These are phyloP conservation scores for Platycnemis pennipes DNA, from an alignment of 2,888 invertebrate genomes.

Conservation along the genomic window DNA sequence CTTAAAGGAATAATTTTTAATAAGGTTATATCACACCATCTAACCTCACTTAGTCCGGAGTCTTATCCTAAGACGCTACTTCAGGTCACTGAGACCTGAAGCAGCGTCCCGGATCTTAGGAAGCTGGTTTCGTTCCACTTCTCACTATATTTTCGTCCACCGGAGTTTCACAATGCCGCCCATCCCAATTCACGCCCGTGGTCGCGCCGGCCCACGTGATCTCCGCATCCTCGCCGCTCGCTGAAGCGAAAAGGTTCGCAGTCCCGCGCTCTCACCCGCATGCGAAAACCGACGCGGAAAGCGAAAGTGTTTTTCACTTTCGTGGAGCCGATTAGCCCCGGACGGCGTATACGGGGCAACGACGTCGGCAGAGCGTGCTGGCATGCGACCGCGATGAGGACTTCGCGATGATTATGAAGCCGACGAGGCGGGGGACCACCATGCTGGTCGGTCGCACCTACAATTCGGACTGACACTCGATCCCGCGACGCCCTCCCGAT, in stretches of 20 bases:
- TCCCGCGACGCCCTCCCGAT: neutral
- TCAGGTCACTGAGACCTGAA: too few species aligned
- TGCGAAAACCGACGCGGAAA: neutral
- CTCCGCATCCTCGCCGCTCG: neutral
- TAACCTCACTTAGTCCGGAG: too few species aligned
- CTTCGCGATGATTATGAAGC: neutral
- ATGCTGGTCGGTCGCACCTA: too few species aligned
- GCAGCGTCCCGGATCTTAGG: neutral
- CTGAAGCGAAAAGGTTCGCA: neutral
- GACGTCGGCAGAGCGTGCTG: neutral
- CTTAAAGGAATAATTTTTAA: too few species aligned
- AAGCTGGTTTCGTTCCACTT: neutral
- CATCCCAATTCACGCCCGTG: neutral
- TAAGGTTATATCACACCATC: too few species aligned
- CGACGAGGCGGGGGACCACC: neutral
- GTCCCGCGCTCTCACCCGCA: neutral
- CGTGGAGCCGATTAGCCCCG: neutral
- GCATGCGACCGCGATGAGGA: neutral
- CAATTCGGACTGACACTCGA: too few species aligned
- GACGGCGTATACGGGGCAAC: neutral
- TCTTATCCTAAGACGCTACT: too few species aligned
- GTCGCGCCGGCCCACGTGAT: neutral
- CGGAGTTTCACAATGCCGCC: neutral
- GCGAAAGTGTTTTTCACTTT: slow-evolving; percentile 1
- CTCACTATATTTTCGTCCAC: neutral